Conservation (phyloP, 23 tunicate genomes). For the Aplidium turbinatum region DNA sequence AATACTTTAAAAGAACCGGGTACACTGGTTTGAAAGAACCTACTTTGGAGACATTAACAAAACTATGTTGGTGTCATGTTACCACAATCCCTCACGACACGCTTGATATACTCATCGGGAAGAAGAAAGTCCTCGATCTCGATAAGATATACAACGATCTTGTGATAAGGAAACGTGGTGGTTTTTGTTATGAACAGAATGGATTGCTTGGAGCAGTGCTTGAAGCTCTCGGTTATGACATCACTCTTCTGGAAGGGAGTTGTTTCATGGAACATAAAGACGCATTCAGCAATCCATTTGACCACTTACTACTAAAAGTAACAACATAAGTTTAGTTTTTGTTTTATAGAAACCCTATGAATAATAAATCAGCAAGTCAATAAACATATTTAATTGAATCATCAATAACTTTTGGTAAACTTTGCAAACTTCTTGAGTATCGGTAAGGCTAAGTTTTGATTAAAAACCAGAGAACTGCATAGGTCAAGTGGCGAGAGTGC, state of each 20-base stretch:
- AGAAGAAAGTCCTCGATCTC: conserved; percentile 28
- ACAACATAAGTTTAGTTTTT: no score
- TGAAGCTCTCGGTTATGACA: conserved; percentile 40
- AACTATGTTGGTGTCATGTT: conserved; percentile 50
- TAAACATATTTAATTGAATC: no score
- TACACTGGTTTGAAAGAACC: conserved; percentile 32
- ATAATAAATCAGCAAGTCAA: no score
- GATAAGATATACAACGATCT: conserved; percentile 40
- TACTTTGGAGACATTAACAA: conserved; percentile 30
- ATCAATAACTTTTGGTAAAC: no score
- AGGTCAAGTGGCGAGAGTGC: no score
- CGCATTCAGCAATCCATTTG: conserved; percentile 20
- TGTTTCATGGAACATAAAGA: conserved; percentile 7
- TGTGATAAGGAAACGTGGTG: conserved; percentile 45
- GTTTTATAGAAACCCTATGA: no score
- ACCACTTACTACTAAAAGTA: conserved; percentile 47
- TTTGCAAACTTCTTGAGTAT: no score
- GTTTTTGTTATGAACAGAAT: conserved; percentile 72
- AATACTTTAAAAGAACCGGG: conserved; percentile 29
- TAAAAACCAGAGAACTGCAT: no score
- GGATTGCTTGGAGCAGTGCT: conserved; percentile 47
- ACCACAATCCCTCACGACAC: conserved; percentile 49
- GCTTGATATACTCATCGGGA: conserved; percentile 54
- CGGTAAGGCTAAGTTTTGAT: no score
- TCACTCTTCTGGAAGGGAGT: conserved; percentile 54